Evolutionary conservation across 1,140 invertebrate genomes (phyloP).

Genomic region (Leptopilina clavipes): DNA sequence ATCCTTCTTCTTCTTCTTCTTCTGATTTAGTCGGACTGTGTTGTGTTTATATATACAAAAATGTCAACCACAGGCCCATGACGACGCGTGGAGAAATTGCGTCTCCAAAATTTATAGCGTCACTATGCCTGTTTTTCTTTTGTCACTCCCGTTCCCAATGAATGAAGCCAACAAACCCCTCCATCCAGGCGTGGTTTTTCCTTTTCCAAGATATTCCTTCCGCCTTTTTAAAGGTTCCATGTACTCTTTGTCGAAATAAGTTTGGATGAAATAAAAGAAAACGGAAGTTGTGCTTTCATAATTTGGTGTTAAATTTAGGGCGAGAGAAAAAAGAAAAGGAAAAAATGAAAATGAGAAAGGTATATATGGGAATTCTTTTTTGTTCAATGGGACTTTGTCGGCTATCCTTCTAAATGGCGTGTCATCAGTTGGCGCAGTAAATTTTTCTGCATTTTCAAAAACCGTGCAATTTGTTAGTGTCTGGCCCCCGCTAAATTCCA

Average conservation of each 20-base stretch:
- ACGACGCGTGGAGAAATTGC: constrained; percentile 55
- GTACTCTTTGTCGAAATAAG: background rate
- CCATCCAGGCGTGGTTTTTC: constrained; percentile 14
- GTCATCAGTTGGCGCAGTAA: constrained; percentile 7
- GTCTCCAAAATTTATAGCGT: constrained; percentile 53
- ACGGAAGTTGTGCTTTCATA: constrained; percentile 23
- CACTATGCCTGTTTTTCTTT: constrained; percentile 6
- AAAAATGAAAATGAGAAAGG: background rate
- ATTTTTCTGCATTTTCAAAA: constrained; percentile 5
- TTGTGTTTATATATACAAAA: constrained; percentile 56
- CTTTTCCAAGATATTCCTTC: background rate
- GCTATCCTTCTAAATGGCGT: background rate
- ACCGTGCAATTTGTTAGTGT: constrained; percentile 15
- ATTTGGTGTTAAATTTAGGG: background rate
- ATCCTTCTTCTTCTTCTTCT: constrained; percentile 4
- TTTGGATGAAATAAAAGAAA: constrained; percentile 1
- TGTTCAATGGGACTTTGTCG: background rate
- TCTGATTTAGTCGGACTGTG: constrained; percentile 39
- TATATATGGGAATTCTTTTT: no score
- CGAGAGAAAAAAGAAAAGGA: background rate
- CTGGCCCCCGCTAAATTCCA: background rate
- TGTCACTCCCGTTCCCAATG: constrained; percentile 17
- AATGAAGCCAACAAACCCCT: constrained; percentile 26
- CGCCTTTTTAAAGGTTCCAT: background rate
- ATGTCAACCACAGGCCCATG: constrained; percentile 46